phyloP scores from a whole-genome alignment of 2,888 invertebrate genomes.

The Leptogaster cylindrica region DNA sequence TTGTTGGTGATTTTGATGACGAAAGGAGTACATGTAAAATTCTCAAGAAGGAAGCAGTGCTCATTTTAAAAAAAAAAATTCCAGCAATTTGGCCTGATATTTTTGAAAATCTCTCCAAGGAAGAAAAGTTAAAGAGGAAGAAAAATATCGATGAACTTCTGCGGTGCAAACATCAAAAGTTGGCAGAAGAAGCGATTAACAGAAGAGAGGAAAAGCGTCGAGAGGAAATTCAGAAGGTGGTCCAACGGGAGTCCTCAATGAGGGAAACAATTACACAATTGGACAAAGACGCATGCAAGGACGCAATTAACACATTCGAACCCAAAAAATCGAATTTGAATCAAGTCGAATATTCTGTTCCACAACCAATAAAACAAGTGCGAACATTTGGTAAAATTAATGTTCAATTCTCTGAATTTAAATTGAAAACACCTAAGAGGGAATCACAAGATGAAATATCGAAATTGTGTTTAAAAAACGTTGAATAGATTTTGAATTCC shows the following conservation, averaged over 20 bases:
- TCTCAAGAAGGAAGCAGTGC: constrained; percentile 58
- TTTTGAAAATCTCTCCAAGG: constrained; percentile 56
- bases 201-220: constrained; percentile 57
- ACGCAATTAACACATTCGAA: neutral
- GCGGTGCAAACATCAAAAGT: constrained; percentile 56
- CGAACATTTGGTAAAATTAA: constrained; percentile 56
- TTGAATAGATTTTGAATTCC: no score
- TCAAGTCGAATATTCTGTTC: neutral
- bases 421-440: constrained; percentile 55
- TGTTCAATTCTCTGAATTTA: constrained; percentile 55
- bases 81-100: constrained; percentile 58
- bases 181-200: constrained; percentile 55
- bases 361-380: constrained; percentile 49
- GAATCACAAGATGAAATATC: constrained; percentile 55
- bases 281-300: constrained; percentile 52
- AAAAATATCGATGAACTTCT: constrained; percentile 57
- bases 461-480: no score
- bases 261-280: constrained; percentile 57
- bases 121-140: constrained; percentile 55
- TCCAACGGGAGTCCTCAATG: constrained; percentile 56
- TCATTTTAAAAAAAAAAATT: constrained; percentile 56
- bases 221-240: constrained; percentile 56
- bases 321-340: neutral
- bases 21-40: constrained; percentile 57
- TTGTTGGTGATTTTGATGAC: constrained; percentile 58